Conservation (phyloP, 2,797 vertebrate species). For the Carduelis carduelis region DNA sequence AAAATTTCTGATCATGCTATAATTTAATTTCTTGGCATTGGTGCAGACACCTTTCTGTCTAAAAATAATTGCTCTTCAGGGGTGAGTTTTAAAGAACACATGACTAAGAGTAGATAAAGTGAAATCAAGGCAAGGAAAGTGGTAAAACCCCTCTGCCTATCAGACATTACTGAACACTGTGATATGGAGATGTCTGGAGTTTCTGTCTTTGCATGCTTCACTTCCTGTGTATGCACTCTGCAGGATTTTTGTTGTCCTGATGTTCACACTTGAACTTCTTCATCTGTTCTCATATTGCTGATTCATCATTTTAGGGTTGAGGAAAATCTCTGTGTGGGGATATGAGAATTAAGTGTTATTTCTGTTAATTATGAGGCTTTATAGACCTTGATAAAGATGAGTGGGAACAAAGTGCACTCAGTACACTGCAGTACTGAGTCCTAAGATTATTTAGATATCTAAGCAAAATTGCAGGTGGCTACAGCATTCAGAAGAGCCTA, state of each 20-base stretch:
- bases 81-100: background rate
- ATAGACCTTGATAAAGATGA: background rate
- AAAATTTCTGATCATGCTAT: background rate
- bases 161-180: background rate
- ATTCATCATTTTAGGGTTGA: background rate
- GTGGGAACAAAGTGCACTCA: background rate
- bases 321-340: background rate
- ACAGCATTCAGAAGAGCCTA: background rate
- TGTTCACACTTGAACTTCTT: background rate
- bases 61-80: background rate
- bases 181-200: background rate
- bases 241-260: background rate
- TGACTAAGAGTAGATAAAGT: background rate
- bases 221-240: accelerated
- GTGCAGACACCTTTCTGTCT: background rate
- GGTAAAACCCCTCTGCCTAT: background rate
- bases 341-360: background rate
- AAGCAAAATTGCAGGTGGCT: background rate
- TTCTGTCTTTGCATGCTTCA: background rate
- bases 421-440: background rate
- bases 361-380: background rate
- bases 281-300: background rate
- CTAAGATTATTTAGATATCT: background rate
- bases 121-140: background rate
- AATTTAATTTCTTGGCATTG: background rate